Percentiles rank a stretch among this genome's conserved stretches.
These are phyloP conservation scores for Sphecodes monilicornis DNA, from an alignment of 2,888 invertebrate genomes.

Conservation along the genomic window DNA sequence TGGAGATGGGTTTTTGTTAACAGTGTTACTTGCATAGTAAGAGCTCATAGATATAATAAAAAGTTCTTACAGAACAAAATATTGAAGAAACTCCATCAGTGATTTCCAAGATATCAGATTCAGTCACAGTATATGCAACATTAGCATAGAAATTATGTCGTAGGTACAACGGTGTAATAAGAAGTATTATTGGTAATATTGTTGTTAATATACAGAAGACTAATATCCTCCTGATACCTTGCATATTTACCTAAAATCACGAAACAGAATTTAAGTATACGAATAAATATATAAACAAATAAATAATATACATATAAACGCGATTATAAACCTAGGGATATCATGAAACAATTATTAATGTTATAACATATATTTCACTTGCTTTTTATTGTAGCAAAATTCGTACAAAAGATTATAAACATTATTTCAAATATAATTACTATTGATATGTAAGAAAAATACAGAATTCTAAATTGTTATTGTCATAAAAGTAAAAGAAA, in stretches of 20 bases:
- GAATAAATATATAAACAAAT: constrained; percentile 6
- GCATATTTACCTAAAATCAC: constrained; percentile 87
- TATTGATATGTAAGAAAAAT: neutral
- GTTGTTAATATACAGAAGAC: constrained; percentile 92
- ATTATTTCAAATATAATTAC: neutral
- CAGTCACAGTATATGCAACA: constrained; percentile 91
- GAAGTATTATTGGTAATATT: constrained; percentile 90
- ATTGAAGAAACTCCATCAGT: constrained; percentile 93
- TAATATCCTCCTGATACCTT: constrained; percentile 91
- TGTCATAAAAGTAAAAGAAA: neutral
- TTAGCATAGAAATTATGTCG: constrained; percentile 91
- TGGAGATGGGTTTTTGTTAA: neutral
- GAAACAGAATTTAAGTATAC: neutral
- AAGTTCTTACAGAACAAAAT: constrained; percentile 88
- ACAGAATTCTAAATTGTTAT: neutral
- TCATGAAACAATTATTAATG: neutral
- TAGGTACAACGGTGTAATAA: constrained; percentile 91
- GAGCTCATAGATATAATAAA: neutral
- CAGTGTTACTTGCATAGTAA: neutral
- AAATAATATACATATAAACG: neutral
- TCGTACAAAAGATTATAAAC: neutral
- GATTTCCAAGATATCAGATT: constrained; percentile 94
- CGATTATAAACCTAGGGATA: constrained; percentile 11
- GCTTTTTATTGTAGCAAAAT: neutral
- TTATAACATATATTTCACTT: neutral